Conservation (phyloP, 2,113 vertebrate species). For the Naja naja region DNA sequence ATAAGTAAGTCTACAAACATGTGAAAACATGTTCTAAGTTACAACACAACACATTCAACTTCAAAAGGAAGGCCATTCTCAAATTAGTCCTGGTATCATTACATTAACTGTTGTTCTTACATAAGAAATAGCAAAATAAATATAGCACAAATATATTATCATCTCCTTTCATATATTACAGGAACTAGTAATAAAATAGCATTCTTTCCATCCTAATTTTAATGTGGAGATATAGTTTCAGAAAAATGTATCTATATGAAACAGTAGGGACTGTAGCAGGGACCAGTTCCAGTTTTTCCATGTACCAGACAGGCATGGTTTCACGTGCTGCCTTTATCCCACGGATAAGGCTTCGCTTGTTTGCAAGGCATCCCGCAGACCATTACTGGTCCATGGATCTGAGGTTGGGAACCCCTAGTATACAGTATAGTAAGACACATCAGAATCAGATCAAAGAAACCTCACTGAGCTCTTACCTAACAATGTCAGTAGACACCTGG, state of each 20-base stretch:
- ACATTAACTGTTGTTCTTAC: slow-evolving; percentile 37
- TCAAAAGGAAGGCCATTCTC: slow-evolving; percentile 44
- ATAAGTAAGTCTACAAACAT: slow-evolving; percentile 56
- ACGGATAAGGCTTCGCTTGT: too few species aligned
- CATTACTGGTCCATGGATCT: too few species aligned
- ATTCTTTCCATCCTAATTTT: not conserved
- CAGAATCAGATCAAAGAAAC: not conserved
- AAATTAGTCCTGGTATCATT: slow-evolving; percentile 61
- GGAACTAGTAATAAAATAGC: not conserved
- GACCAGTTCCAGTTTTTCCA: too few species aligned
- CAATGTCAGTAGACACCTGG: not conserved
- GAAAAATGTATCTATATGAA: not conserved
- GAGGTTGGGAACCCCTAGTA: not conserved
- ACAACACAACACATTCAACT: slow-evolving; percentile 58
- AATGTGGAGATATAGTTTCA: not conserved
- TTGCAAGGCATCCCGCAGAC: too few species aligned
- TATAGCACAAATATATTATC: not conserved
- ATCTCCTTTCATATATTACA: not conserved
- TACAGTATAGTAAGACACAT: not conserved
- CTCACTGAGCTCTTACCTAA: not conserved
- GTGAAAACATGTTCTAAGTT: slow-evolving; percentile 65
- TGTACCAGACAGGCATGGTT: too few species aligned
- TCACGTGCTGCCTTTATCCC: too few species aligned
- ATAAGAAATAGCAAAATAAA: slow-evolving; percentile 49
- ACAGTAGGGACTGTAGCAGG: not conserved